These are phyloP conservation scores for Caprella mutica DNA, from an alignment of 2,888 invertebrate genomes.

Conservation along the genomic window DNA sequence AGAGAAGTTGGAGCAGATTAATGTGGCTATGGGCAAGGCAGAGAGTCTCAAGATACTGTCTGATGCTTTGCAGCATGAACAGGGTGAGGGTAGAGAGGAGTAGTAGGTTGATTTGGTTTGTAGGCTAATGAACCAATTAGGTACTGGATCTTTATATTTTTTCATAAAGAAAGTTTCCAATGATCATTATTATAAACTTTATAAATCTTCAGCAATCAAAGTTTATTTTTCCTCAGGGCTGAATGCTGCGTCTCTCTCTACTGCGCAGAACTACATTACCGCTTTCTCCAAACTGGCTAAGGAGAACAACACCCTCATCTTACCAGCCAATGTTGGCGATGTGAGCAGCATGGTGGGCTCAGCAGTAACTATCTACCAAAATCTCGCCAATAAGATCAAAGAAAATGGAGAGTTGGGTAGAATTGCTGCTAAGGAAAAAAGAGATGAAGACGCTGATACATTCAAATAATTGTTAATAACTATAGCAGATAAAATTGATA, in stretches of 20 bases:
- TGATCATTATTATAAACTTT: no score
- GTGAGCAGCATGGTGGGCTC: conserved; percentile 60
- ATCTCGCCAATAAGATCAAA: conserved; percentile 37
- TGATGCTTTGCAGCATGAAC: conserved; percentile 46
- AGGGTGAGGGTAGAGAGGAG: no score
- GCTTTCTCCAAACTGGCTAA: conserved; percentile 90
- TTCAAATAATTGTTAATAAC: no score
- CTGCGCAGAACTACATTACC: conserved; percentile 91
- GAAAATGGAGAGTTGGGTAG: no score
- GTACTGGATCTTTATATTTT: no score
- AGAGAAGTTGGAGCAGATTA: conserved; percentile 83
- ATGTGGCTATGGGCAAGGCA: conserved; percentile 86
- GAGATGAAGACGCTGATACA: no score
- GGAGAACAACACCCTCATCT: conserved; percentile 82
- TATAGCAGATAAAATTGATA: no score
- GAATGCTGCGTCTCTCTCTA: conserved; percentile 77
- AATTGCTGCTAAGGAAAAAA: no score
- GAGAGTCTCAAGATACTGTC: conserved; percentile 68
- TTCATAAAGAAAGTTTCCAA: no score
- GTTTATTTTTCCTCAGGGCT: conserved; percentile 53
- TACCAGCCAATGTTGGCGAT: conserved; percentile 80
- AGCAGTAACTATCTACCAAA: conserved; percentile 44
- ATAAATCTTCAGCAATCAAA: no score
- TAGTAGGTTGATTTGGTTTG: no score
- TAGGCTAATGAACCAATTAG: no score